Evolutionary conservation across 2,797 vertebrate species (phyloP).

Genomic region (Gymnothorax javanicus): DNA sequence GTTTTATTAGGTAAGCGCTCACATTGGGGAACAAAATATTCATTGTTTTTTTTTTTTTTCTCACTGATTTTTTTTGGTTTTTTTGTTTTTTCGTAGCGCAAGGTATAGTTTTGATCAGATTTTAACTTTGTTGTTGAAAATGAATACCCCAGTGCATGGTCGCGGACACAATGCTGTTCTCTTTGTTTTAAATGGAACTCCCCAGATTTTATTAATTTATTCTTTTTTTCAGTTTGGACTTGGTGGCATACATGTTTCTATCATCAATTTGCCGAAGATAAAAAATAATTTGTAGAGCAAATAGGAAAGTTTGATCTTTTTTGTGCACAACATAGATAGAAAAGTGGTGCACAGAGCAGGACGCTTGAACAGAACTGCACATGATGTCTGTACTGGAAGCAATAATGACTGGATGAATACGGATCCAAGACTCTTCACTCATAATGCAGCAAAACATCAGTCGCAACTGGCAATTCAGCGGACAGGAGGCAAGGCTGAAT

Average conservation of each 20-base stretch:
- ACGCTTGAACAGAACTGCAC: background rate
- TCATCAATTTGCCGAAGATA: background rate
- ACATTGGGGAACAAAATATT: conserved; percentile 16
- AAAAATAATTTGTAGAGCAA: background rate
- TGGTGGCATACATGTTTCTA: background rate
- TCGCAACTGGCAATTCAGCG: background rate
- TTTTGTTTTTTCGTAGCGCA: background rate
- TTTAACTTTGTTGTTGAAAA: background rate
- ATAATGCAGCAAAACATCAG: background rate
- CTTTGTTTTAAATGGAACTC: background rate
- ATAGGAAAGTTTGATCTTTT: background rate
- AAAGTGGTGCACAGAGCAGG: too few species aligned
- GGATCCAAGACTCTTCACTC: background rate
- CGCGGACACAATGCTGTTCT: background rate
- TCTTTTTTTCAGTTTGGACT: too few species aligned
- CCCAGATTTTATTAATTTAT: background rate
- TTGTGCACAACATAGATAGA: background rate
- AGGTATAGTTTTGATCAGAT: background rate
- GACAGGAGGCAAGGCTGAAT: conserved; percentile 14
- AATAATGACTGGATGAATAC: background rate
- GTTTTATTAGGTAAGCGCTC: conserved; percentile 11
- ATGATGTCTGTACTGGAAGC: background rate
- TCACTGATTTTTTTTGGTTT: too few species aligned
- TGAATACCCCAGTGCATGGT: background rate
- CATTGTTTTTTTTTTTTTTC: background rate